Percentiles rank a stretch among this genome's conserved stretches.
Evolutionary conservation across 1,140 invertebrate genomes (phyloP).

Genomic region (Triops longicaudatus): DNA sequence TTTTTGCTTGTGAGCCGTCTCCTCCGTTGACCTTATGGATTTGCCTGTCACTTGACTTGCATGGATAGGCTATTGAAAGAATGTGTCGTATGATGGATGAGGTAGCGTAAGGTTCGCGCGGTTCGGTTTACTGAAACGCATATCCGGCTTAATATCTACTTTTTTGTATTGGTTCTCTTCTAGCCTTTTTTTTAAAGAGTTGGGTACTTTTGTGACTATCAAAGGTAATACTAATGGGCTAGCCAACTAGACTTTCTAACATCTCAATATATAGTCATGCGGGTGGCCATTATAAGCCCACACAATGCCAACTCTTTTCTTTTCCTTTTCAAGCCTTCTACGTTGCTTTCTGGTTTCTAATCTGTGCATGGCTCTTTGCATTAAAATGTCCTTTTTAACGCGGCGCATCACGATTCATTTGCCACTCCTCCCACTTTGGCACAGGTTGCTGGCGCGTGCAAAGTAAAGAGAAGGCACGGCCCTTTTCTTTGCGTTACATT

Average conservation of each 20-base stretch:
- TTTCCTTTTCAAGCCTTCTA: neutral
- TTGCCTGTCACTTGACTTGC: constrained; percentile 1
- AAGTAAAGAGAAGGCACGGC: neutral
- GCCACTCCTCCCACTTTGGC: constrained; percentile 5
- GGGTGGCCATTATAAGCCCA: constrained; percentile 14
- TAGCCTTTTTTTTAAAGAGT: neutral
- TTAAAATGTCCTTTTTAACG: neutral
- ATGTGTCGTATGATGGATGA: constrained; percentile 5
- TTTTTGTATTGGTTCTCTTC: neutral
- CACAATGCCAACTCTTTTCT: constrained; percentile 9
- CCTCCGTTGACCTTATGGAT: neutral
- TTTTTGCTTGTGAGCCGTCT: neutral
- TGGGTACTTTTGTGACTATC: neutral
- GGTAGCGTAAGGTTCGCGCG: neutral
- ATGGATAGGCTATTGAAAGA: neutral
- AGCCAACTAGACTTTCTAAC: constrained; percentile 1
- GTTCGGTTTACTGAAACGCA: neutral
- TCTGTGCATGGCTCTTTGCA: neutral
- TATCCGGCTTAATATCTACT: neutral
- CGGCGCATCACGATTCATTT: neutral
- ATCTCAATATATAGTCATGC: constrained; percentile 15
- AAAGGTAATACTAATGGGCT: constrained; percentile 7
- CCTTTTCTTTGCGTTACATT: neutral
- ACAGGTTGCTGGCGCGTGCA: constrained; percentile 13
- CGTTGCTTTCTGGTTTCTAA: neutral